These are phyloP conservation scores for Origma solitaria DNA, from an alignment of 2,113 vertebrate species.

Conservation along the genomic window DNA sequence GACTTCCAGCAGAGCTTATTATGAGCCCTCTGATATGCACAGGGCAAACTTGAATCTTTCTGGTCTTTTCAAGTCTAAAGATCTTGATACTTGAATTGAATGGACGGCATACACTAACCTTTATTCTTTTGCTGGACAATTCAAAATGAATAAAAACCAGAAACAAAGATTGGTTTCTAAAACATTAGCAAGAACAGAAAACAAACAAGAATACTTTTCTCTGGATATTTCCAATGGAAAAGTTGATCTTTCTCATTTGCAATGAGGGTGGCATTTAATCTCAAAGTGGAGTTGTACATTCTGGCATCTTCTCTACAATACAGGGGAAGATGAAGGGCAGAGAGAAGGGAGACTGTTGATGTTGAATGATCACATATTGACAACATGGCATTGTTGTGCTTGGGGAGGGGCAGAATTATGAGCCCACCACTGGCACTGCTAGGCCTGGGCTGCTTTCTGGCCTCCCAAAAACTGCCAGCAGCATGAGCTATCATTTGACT, in stretches of 20 bases:
- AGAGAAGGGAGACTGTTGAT: neutral
- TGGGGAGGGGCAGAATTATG: neutral
- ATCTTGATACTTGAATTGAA: neutral
- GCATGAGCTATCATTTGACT: neutral
- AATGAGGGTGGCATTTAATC: conserved; percentile 40
- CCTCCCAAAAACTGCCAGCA: neutral
- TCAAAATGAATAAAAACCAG: neutral
- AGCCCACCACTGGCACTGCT: neutral
- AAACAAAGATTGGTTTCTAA: neutral
- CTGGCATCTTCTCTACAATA: conserved; percentile 1
- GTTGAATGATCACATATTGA: conserved; percentile 53
- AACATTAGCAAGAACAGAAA: neutral
- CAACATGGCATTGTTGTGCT: conserved; percentile 10
- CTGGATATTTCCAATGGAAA: neutral
- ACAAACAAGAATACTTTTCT: neutral
- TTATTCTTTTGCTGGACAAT: neutral
- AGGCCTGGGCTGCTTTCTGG: neutral
- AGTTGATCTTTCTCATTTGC: neutral
- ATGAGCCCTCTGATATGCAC: neutral
- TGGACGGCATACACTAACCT: neutral
- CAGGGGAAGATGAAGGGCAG: neutral
- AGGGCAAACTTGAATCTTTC: neutral
- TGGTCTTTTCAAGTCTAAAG: neutral
- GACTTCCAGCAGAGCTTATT: neutral
- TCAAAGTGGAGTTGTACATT: neutral